Conservation (phyloP, 1,140 invertebrate genomes). For the Dreissena polymorpha region DNA sequence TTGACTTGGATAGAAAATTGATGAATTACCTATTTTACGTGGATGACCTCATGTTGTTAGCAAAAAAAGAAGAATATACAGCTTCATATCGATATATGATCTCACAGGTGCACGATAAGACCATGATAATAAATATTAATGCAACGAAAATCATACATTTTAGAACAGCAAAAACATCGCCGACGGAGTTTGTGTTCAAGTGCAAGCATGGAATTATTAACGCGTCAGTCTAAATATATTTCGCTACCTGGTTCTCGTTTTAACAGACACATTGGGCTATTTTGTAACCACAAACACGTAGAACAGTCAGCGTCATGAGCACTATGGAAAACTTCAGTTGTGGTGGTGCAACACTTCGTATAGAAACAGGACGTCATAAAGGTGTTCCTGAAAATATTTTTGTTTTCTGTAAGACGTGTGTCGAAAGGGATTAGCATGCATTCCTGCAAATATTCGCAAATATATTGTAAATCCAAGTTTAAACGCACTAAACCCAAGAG, state of each 20-base stretch:
- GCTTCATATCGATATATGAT: neutral
- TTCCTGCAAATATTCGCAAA: too few relatives aligned
- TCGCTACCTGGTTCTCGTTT: neutral
- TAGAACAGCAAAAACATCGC: neutral
- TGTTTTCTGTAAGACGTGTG: too few relatives aligned
- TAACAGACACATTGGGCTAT: neutral
- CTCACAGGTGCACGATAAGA: neutral
- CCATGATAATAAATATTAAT: neutral
- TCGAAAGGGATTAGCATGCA: too few relatives aligned
- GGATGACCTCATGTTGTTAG: neutral
- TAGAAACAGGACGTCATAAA: too few relatives aligned
- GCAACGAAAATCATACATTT: neutral
- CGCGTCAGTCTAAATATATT: neutral
- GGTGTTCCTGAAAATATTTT: too few relatives aligned
- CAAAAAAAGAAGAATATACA: neutral
- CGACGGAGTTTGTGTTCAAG: neutral
- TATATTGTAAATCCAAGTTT: too few relatives aligned
- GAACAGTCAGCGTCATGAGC: neutral
- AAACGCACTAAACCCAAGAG: too few relatives aligned
- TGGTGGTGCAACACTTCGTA: too few relatives aligned
- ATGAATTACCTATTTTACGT: conserved; percentile 3
- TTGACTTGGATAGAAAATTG: neutral
- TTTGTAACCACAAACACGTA: neutral
- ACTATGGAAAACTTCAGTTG: too few relatives aligned
- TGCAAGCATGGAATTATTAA: neutral